These are phyloP conservation scores for Lophotriccus pileatus DNA, from an alignment of 2,797 vertebrate genomes.

Conservation along the genomic window DNA sequence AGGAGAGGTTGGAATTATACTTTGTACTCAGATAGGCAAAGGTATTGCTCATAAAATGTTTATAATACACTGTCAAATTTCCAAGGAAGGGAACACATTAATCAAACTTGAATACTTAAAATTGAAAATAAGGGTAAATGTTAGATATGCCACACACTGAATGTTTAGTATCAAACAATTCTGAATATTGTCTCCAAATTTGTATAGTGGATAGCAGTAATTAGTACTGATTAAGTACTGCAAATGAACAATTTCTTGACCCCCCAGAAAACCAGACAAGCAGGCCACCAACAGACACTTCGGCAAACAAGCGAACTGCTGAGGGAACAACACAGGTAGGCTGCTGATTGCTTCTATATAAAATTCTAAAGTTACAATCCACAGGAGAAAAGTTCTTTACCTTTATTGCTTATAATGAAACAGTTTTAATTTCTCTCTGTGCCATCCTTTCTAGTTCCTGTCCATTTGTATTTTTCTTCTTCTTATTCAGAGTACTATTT, in stretches of 20 bases:
- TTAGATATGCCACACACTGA: background rate
- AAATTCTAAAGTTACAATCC: slow-evolving; percentile 47
- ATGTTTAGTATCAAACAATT: background rate
- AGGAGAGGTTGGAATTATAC: background rate
- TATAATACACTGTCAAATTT: background rate
- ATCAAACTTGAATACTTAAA: background rate
- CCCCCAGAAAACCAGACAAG: slow-evolving; percentile 87
- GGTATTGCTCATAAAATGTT: background rate
- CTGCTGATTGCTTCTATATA: slow-evolving; percentile 19
- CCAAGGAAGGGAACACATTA: background rate
- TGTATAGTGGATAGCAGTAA: background rate
- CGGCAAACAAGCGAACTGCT: slow-evolving; percentile 73
- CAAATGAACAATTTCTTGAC: slow-evolving; percentile 60
- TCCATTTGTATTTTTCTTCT: background rate
- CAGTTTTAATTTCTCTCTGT: background rate
- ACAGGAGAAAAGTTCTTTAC: slow-evolving; percentile 15
- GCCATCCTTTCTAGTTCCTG: background rate
- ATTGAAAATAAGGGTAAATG: background rate
- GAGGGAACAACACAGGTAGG: slow-evolving; percentile 76
- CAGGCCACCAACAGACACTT: slow-evolving; percentile 72
- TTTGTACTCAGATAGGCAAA: background rate
- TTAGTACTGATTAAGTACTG: background rate
- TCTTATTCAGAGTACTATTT: background rate
- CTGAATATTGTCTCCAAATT: background rate
- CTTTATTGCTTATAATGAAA: background rate